phyloP scores from a whole-genome alignment of 2,113 vertebrate species.

The Cyanocitta stelleri region DNA sequence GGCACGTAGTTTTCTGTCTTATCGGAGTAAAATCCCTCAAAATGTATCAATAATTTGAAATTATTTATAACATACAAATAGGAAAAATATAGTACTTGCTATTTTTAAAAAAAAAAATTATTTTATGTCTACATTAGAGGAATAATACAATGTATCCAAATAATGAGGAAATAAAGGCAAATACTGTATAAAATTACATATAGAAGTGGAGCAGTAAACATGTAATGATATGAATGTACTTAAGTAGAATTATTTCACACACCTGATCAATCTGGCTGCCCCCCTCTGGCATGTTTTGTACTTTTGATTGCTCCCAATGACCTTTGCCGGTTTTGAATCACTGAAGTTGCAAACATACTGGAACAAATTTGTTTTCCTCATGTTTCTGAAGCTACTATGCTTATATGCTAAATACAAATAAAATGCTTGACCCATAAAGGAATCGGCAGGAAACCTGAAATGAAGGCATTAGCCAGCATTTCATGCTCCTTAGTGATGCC shows the following conservation, averaged over 20 bases:
- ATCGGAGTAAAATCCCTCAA: background rate
- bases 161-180: background rate
- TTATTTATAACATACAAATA: background rate
- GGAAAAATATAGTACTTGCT: background rate
- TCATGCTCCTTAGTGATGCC: conserved; percentile 77
- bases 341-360: conserved; percentile 50
- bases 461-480: conserved; percentile 79
- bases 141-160: background rate
- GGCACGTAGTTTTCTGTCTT: background rate
- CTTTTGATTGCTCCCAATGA: conserved; percentile 33
- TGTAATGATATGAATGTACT: background rate
- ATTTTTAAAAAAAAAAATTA: background rate
- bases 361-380: conserved; percentile 68
- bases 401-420: conserved; percentile 73
- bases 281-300: background rate
- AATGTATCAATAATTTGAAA: background rate
- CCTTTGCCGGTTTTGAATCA: conserved; percentile 35
- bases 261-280: background rate
- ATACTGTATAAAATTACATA: background rate
- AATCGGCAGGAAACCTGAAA: conserved; percentile 74
- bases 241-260: background rate
- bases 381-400: conserved; percentile 67
- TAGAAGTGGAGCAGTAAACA: background rate
- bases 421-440: conserved; percentile 77
- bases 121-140: background rate